These are phyloP conservation scores for Molossus molossus DNA, from an alignment of 2,797 vertebrate genomes.

Conservation along the genomic window DNA sequence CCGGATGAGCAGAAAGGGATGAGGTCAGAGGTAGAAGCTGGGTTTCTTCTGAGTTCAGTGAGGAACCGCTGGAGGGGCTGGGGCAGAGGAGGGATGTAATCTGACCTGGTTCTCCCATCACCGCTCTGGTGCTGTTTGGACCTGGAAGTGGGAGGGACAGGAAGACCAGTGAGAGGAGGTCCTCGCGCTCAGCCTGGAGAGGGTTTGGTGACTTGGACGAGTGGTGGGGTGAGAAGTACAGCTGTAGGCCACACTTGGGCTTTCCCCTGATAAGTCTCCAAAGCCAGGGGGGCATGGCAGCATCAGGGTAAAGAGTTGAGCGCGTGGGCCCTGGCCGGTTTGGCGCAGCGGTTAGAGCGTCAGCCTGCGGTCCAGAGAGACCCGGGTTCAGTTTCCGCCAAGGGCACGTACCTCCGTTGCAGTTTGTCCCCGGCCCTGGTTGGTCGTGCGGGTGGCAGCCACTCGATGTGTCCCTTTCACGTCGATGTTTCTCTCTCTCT, in stretches of 20 bases:
- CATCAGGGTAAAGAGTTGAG: not conserved
- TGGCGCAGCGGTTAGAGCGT: too few relatives aligned
- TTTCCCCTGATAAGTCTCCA: not conserved
- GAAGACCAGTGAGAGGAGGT: not conserved
- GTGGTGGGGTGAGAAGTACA: not conserved
- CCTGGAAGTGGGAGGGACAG: not conserved
- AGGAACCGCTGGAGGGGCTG: too few relatives aligned
- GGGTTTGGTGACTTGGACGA: not conserved
- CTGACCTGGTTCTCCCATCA: not conserved
- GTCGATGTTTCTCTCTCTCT: too few relatives aligned
- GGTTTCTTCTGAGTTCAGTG: not conserved
- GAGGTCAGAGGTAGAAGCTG: not conserved
- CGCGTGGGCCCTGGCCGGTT: not conserved
- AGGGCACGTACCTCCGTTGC: too few relatives aligned
- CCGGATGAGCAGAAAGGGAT: not conserved
- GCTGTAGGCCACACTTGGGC: not conserved
- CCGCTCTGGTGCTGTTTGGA: not conserved
- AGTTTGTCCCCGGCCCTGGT: too few relatives aligned
- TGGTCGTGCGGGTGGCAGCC: too few relatives aligned
- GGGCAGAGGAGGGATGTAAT: not conserved
- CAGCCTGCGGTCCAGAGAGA: too few relatives aligned
- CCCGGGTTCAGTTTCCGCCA: too few relatives aligned
- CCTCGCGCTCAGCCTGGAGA: not conserved
- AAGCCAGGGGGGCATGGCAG: not conserved
- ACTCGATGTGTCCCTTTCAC: too few relatives aligned